These are phyloP conservation scores for Acrossocheilus wenchowensis DNA, from an alignment of 2,797 vertebrate genomes.

Conservation along the genomic window DNA sequence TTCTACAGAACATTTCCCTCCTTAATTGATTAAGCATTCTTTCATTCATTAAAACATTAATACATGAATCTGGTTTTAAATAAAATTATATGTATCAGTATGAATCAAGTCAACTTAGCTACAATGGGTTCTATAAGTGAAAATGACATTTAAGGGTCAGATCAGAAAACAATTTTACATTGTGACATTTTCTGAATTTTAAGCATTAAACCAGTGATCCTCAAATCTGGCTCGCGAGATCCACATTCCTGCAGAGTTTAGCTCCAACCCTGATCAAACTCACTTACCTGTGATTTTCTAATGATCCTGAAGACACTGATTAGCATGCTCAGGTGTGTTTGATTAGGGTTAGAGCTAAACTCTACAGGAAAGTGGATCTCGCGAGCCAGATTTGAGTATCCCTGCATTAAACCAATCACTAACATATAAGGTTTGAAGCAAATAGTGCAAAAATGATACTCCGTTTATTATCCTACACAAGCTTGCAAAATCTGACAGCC, in stretches of 20 bases:
- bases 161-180: background rate
- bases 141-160: background rate
- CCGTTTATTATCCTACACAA: background rate
- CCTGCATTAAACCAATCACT: background rate
- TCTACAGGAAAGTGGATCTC: too few relatives aligned
- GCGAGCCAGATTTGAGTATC: too few relatives aligned
- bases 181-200: background rate
- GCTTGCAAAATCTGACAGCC: background rate
- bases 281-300: too few relatives aligned
- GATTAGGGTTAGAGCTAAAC: too few relatives aligned
- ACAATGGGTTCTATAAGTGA: background rate
- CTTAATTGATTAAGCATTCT: background rate
- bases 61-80: background rate
- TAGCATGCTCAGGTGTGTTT: too few relatives aligned
- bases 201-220: background rate
- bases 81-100: background rate
- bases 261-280: too few relatives aligned
- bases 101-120: background rate
- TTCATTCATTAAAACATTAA: background rate
- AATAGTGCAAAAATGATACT: background rate
- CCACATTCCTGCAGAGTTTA: too few relatives aligned
- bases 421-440: background rate
- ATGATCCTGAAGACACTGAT: too few relatives aligned
- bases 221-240: too few relatives aligned
- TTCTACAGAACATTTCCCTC: background rate